phyloP scores from a whole-genome alignment of 2,113 vertebrate species.

The Xiphophorus couchianus region DNA sequence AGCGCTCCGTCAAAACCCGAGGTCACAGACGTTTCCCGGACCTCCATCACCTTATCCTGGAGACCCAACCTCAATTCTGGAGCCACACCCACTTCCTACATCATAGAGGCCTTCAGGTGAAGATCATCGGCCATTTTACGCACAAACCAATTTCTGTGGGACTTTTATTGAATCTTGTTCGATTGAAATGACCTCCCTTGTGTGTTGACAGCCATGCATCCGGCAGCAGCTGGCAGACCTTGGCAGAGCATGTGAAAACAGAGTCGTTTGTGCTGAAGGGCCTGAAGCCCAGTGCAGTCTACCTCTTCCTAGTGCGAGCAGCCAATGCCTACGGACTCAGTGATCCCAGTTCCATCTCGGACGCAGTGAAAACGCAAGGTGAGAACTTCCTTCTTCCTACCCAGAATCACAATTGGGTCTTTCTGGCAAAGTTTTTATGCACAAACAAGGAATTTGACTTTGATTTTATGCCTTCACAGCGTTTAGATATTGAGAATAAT shows the following conservation, averaged over 20 bases:
- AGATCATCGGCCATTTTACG: neutral
- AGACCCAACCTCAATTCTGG: constrained; percentile 93
- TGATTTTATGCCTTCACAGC: no score
- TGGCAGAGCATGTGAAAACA: constrained; percentile 94
- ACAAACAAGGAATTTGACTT: no score
- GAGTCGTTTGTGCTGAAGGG: constrained; percentile 92
- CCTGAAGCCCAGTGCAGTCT: constrained; percentile 94
- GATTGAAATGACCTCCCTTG: constrained; percentile 18
- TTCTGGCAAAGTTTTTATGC: no score
- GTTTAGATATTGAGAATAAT: no score
- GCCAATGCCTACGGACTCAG: constrained; percentile 98
- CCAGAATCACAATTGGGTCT: neutral
- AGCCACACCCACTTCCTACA: constrained; percentile 97
- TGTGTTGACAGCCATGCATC: constrained; percentile 88
- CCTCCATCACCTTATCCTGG: constrained; percentile 91
- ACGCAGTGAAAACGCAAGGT: constrained; percentile 98
- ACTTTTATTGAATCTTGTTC: constrained; percentile 11
- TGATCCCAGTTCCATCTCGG: constrained; percentile 96
- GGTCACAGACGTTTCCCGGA: constrained; percentile 93
- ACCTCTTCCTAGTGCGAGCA: constrained; percentile 97
- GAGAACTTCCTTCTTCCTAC: constrained; percentile 24
- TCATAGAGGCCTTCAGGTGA: constrained; percentile 98
- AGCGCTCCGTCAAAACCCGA: constrained; percentile 95
- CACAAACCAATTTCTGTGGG: neutral
- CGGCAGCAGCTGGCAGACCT: constrained; percentile 98